Evolutionary conservation across 2,113 vertebrate genomes (phyloP), one percentile per base, ranked within the genome.

Genomic region (Atherinomorus stipes): DNA sequence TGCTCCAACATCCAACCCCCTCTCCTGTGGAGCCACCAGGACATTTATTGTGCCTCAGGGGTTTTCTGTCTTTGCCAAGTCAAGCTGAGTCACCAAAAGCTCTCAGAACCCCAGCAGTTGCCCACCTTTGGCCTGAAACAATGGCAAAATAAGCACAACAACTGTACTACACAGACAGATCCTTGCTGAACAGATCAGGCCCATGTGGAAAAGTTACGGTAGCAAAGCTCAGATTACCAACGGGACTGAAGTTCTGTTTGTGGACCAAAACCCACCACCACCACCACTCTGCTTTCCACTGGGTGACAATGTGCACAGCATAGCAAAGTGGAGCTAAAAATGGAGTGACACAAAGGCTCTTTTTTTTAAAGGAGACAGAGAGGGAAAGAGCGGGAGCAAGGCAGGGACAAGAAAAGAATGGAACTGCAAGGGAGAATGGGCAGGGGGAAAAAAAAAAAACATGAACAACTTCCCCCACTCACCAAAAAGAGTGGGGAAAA

Each of bases 311-410:
- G 86, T 90, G 88, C 78, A 75, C 83, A 78, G 90, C 89, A 89
- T 85, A 88, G 86, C 72, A 90, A 90, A 85, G 83, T 76, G 78
- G 74, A 91, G 75, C 82, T 80, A 88, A 88, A 88, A 85, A 76
- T 74, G 82, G 64, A 82, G 80, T 64, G 63, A 71, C 64, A 89
- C 87, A 90, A 86, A 85, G 53, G 74, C 79, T 74, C 57, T 83
- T 74, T 73, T 79, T 78, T 52, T 72, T 50, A 67, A 79, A 67
- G 76, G 56, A 45, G 77, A 86, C 64, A 80, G 67, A 60, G 71
- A 63, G 64, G 70, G 58, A 81, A 64, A 73, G 68, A 83, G 71
- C 60, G 16, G 71, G 75, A 85, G 70, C 66, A 74, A 86, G 70
- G 70, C 74, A 26, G 73, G 62, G 73, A 75, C 70, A 67, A 78